Percentiles rank a stretch among this genome's conserved stretches.
phyloP scores from a whole-genome alignment of 2,113 vertebrate genomes.

The Heterocephalus glaber region DNA sequence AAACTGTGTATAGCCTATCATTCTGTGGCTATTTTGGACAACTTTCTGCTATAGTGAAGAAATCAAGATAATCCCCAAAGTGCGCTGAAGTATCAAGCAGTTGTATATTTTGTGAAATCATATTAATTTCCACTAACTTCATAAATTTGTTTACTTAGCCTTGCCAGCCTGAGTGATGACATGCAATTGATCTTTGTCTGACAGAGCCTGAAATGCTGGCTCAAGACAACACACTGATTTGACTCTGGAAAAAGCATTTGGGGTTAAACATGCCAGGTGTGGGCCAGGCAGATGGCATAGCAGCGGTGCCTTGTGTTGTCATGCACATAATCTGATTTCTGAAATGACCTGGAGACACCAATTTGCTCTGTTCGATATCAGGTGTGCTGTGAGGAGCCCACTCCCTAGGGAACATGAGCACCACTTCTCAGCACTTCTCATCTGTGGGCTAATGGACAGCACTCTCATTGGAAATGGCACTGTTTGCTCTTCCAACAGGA shows the following conservation, averaged over 20 bases:
- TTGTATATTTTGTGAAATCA: constrained; percentile 50
- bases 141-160: constrained; percentile 70
- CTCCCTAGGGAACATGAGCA: not conserved
- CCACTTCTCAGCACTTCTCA: constrained; percentile 57
- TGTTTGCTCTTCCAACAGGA: constrained; percentile 59
- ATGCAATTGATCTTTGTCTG: constrained; percentile 68
- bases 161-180: not conserved
- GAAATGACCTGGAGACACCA: constrained; percentile 78
- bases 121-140: constrained; percentile 45
- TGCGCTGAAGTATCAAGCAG: not conserved
- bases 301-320: constrained; percentile 71
- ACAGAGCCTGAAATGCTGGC: constrained; percentile 6
- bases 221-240: not conserved
- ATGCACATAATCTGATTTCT: constrained; percentile 76
- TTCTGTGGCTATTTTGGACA: not conserved
- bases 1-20: not conserved
- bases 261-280: constrained; percentile 73
- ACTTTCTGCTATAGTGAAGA: not conserved
- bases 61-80: not conserved
- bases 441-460: constrained; percentile 72
- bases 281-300: constrained; percentile 74
- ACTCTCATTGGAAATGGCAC: constrained; percentile 67
- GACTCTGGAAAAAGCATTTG: not conserved
- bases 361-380: constrained; percentile 73
- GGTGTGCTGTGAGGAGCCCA: constrained; percentile 51